These are phyloP conservation scores for Baccha elongata DNA, from an alignment of 2,888 invertebrate species.

Conservation along the genomic window DNA sequence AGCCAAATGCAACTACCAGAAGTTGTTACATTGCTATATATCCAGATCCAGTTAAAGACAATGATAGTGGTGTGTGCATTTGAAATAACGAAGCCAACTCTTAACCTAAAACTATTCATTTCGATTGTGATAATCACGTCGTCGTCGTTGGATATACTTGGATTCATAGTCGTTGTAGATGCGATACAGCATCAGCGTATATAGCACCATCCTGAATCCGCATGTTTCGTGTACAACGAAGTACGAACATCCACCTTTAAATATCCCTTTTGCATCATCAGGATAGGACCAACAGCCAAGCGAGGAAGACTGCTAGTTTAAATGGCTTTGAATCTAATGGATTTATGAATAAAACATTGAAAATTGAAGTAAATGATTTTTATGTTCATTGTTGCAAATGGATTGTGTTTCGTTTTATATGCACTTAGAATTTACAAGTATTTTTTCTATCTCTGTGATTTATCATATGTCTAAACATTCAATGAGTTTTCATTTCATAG, in stretches of 20 bases:
- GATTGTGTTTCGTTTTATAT: conserved; percentile 52
- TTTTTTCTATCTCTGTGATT: no score
- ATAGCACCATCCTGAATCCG: not conserved
- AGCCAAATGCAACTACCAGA: conserved; percentile 8
- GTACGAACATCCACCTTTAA: not conserved
- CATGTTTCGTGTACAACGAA: not conserved
- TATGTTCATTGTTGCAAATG: conserved; percentile 60
- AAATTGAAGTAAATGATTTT: conserved; percentile 66
- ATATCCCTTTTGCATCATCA: not conserved
- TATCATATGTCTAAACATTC: no score
- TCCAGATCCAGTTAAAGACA: conserved; percentile 1
- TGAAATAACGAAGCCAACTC: conserved; percentile 69
- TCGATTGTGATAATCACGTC: conserved; percentile 61
- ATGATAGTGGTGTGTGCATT: conserved; percentile 43
- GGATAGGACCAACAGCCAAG: not conserved
- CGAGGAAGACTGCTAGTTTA: not conserved
- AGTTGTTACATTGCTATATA: conserved; percentile 11
- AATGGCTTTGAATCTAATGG: conserved; percentile 47
- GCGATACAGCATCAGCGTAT: not conserved
- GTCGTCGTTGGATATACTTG: conserved; percentile 4
- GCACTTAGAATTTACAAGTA: no score
- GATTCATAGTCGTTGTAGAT: not conserved
- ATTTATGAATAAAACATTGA: conserved; percentile 68
- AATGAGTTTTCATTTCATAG: no score
- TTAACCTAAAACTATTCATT: conserved; percentile 65